Evolutionary conservation across 1,140 invertebrate species (phyloP).

Genomic region (Colletes gigas): DNA sequence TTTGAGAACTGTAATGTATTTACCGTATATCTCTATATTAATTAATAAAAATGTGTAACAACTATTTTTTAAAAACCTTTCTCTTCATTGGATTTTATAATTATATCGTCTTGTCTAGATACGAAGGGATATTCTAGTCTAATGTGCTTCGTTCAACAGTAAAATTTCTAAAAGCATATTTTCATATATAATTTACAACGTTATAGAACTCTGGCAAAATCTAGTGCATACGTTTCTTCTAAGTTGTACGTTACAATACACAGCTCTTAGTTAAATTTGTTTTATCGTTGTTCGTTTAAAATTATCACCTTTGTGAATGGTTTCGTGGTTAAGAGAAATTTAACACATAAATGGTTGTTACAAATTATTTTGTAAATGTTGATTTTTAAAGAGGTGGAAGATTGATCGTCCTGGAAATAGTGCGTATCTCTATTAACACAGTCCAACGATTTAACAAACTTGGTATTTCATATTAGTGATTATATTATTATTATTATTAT

Average conservation of each 20-base stretch:
- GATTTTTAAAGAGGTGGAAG: constrained; percentile 14
- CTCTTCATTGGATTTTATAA: neutral
- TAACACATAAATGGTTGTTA: neutral
- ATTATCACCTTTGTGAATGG: neutral
- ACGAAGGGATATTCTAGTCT: constrained; percentile 30
- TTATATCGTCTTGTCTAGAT: neutral
- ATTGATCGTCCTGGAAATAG: constrained; percentile 16
- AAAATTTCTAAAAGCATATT: neutral
- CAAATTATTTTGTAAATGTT: constrained; percentile 5
- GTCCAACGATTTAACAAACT: constrained; percentile 46
- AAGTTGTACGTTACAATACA: constrained; percentile 24
- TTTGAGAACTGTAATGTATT: constrained; percentile 12
- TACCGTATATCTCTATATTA: constrained; percentile 14
- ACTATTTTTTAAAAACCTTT: neutral
- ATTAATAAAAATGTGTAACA: constrained; percentile 27
- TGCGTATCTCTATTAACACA: constrained; percentile 41
- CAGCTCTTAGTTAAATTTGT: constrained; percentile 31
- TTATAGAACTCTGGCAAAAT: neutral
- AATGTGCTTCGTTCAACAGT: too few species aligned
- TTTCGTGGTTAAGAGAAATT: neutral
- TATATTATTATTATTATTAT: constrained; percentile 60
- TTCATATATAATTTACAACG: neutral
- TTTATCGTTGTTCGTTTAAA: constrained; percentile 19
- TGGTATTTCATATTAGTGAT: constrained; percentile 72
- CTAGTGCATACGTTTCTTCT: constrained; percentile 60